Evolutionary conservation across 2,797 vertebrate species (phyloP).

Genomic region (Stomatorhinus walkeri): DNA sequence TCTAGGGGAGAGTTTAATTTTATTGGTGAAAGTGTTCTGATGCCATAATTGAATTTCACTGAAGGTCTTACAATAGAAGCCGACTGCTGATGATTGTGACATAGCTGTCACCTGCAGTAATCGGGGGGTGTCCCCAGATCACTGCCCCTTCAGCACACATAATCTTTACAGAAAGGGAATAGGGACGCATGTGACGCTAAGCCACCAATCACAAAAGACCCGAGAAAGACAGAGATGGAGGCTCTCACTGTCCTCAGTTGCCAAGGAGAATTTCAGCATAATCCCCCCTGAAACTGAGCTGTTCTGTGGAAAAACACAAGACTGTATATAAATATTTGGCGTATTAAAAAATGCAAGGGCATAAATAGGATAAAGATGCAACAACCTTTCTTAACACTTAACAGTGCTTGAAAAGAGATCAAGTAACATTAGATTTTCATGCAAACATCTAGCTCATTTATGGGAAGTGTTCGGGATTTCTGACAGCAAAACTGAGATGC

Average conservation of each 20-base stretch:
- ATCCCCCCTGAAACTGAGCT: background rate
- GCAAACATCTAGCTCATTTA: background rate
- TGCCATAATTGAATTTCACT: background rate
- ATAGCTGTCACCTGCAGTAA: background rate
- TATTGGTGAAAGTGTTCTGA: background rate
- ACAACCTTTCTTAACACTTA: background rate
- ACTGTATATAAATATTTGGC: background rate
- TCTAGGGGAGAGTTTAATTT: background rate
- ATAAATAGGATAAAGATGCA: background rate
- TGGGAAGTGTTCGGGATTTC: background rate
- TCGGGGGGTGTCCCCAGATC: background rate
- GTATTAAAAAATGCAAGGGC: background rate
- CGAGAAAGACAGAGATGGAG: background rate
- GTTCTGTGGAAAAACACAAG: background rate
- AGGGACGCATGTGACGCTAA: background rate
- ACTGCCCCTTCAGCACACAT: background rate
- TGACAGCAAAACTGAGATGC: background rate
- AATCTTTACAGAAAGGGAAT: background rate
- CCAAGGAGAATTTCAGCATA: background rate
- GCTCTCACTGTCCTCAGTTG: background rate
- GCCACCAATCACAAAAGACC: background rate
- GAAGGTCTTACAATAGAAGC: background rate
- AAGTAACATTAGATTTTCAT: background rate
- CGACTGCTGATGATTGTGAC: background rate
- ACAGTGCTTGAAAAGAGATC: background rate